Conservation (phyloP, 2,113 vertebrate genomes). For the Rhabdornis inornatus region DNA sequence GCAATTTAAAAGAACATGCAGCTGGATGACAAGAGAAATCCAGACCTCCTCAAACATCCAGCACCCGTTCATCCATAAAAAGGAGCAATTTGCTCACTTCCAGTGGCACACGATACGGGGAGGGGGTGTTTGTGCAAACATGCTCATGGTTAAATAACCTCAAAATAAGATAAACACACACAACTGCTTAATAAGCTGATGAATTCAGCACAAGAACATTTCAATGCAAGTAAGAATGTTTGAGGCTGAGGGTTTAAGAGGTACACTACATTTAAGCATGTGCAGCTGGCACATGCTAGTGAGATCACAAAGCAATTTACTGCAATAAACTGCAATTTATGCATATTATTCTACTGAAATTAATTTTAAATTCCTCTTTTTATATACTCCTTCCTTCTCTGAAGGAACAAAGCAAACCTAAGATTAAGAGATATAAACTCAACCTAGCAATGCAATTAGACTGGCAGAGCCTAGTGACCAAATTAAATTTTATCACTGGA, state of each 20-base stretch:
- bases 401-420: neutral
- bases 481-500: neutral
- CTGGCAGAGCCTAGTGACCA: neutral
- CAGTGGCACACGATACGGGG: neutral
- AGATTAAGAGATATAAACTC: neutral
- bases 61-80: neutral
- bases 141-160: neutral
- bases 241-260: neutral
- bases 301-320: neutral
- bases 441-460: neutral
- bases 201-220: neutral
- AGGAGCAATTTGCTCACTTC: neutral
- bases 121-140: accelerated
- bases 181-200: neutral
- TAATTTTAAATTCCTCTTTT: neutral
- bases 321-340: neutral
- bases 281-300: neutral
- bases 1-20: neutral
- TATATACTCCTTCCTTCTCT: neutral
- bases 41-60: neutral
- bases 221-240: neutral
- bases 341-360: neutral
- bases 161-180: neutral
- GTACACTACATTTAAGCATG: neutral
- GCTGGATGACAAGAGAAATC: neutral